Conservation (phyloP, 2,797 vertebrate species). For the Acanthornis magna region DNA sequence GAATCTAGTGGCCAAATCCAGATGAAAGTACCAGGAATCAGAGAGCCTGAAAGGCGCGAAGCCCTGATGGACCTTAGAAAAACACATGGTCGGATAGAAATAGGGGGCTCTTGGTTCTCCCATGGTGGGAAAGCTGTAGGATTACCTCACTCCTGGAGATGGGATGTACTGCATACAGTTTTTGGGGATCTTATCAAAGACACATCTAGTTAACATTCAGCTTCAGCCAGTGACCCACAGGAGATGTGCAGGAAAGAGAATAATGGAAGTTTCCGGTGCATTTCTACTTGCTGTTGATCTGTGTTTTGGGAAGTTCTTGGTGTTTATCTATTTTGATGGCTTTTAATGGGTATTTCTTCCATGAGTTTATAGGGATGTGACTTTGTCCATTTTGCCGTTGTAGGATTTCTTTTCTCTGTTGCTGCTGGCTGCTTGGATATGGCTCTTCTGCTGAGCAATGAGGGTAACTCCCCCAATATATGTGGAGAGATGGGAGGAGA, state of each 20-base stretch:
- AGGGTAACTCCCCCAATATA: background rate
- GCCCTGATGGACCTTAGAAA: background rate
- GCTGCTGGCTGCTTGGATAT: background rate
- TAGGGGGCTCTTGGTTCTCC: background rate
- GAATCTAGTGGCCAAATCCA: background rate
- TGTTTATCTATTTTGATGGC: background rate
- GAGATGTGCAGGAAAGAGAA: background rate
- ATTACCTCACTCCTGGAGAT: background rate
- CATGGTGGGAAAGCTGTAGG: background rate
- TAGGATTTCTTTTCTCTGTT: background rate
- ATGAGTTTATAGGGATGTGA: background rate
- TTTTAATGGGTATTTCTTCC: background rate
- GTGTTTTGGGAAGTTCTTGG: background rate
- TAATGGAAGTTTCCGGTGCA: rapidly evolving
- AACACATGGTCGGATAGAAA: background rate
- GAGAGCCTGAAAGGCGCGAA: rapidly evolving
- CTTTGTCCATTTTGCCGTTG: background rate
- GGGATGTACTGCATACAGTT: background rate
- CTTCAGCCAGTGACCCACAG: background rate
- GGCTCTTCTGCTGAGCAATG: background rate
- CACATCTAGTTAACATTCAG: background rate
- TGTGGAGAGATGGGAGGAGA: background rate
- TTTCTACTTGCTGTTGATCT: background rate
- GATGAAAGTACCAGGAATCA: background rate
- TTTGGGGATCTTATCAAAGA: background rate